These are phyloP conservation scores for Rhineura floridana DNA, from an alignment of 2,113 vertebrate genomes.

Conservation along the genomic window DNA sequence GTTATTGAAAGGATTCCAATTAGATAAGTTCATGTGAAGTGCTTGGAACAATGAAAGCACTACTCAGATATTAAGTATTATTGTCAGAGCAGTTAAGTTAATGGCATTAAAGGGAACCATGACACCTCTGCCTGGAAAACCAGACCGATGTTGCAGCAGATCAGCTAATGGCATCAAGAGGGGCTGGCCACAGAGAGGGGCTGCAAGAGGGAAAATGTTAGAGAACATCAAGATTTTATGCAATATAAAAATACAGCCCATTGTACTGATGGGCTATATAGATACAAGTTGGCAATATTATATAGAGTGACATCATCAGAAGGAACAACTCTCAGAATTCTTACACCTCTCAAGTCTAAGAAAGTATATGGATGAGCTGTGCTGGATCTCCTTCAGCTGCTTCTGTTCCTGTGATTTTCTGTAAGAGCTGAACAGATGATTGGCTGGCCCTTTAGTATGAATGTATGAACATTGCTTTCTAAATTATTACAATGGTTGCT, in stretches of 20 bases:
- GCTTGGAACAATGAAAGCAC: background rate
- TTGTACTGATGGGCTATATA: background rate
- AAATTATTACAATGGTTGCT: background rate
- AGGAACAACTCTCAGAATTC: no score
- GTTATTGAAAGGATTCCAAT: background rate
- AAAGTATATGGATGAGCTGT: background rate
- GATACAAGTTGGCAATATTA: background rate
- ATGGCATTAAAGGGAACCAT: background rate
- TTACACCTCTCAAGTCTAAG: no score
- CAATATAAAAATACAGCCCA: background rate
- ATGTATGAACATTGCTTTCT: background rate
- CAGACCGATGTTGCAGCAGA: background rate
- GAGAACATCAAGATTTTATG: background rate
- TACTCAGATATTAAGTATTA: background rate
- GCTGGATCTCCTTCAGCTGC: background rate
- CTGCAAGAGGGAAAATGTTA: background rate
- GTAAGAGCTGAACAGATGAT: background rate
- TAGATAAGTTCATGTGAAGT: background rate
- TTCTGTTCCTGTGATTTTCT: background rate
- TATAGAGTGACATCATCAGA: background rate
- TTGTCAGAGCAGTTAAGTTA: background rate
- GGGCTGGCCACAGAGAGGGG: background rate
- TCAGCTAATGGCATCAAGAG: background rate
- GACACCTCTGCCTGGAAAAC: background rate
- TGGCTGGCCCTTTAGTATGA: background rate